These are phyloP conservation scores for Euzetes globulus DNA, from an alignment of 2,888 invertebrate genomes.

Conservation along the genomic window DNA sequence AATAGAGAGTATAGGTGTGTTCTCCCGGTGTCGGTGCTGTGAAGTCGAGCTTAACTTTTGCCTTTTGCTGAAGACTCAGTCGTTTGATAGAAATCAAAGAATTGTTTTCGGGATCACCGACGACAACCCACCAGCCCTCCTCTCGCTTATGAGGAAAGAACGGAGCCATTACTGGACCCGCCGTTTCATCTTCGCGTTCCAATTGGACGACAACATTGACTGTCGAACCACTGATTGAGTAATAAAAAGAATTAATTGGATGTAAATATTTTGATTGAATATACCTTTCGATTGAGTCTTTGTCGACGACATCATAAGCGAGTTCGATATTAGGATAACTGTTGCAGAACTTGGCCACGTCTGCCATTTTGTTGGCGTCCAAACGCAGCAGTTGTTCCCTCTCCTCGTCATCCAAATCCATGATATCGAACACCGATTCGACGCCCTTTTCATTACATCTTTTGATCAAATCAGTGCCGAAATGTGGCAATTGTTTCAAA, in stretches of 20 bases:
- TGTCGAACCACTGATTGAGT: slow-evolving; percentile 61
- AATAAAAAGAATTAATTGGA: background rate
- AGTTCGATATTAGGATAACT: slow-evolving; percentile 79
- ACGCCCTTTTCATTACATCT: slow-evolving; percentile 82
- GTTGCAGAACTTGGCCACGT: slow-evolving; percentile 97
- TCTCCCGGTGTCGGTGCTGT: slow-evolving; percentile 71
- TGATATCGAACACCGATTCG: slow-evolving; percentile 88
- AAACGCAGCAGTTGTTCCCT: slow-evolving; percentile 63
- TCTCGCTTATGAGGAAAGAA: slow-evolving; percentile 81
- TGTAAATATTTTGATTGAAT: background rate
- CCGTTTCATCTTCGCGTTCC: slow-evolving; percentile 93
- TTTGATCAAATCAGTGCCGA: slow-evolving; percentile 76
- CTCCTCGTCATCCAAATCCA: slow-evolving; percentile 83
- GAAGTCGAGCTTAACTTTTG: slow-evolving; percentile 80
- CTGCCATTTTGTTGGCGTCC: slow-evolving; percentile 81
- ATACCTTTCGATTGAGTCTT: slow-evolving; percentile 59
- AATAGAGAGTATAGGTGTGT: slow-evolving; percentile 88
- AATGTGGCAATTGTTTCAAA: slow-evolving; percentile 92
- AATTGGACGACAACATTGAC: slow-evolving; percentile 83
- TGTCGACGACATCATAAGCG: slow-evolving; percentile 77
- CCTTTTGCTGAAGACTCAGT: slow-evolving; percentile 84
- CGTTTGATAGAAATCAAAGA: slow-evolving; percentile 93
- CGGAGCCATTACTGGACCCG: slow-evolving; percentile 94
- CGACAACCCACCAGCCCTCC: slow-evolving; percentile 85
- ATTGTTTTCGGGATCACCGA: slow-evolving; percentile 91